A percentile compares a stretch with the other conserved stretches of the same genome.
These are phyloP conservation scores for Corythornis leucogaster DNA, from an alignment of 2,797 vertebrate species.

Conservation along the genomic window DNA sequence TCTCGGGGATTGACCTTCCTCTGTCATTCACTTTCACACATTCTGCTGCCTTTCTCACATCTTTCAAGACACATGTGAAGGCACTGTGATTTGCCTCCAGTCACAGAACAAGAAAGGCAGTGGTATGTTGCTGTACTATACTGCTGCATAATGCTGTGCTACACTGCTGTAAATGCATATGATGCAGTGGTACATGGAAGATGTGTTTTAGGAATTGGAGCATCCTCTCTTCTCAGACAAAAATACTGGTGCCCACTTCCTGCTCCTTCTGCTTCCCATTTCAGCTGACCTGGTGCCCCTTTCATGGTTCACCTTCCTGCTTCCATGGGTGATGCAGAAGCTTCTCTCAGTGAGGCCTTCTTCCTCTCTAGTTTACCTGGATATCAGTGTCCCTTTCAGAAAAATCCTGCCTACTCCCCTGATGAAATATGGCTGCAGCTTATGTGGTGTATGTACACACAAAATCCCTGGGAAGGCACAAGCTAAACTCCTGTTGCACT, in stretches of 20 bases:
- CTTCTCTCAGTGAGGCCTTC: not conserved
- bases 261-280: not conserved
- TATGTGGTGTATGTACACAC: too few relatives aligned
- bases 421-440: not conserved
- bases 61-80: not conserved
- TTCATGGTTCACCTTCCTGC: not conserved
- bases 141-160: not conserved
- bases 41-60: not conserved
- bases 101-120: not conserved
- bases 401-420: not conserved
- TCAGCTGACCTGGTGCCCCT: not conserved
- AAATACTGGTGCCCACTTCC: not conserved
- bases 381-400: not conserved
- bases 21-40: not conserved
- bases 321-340: not conserved
- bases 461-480: not conserved
- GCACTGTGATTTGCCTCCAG: not conserved
- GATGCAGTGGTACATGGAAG: not conserved
- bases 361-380: not conserved
- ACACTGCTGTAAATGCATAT: not conserved
- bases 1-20: not conserved
- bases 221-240: not conserved
- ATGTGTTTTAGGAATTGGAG: not conserved
- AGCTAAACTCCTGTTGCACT: not conserved
- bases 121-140: not conserved